Evolutionary conservation across 2,113 vertebrate genomes (phyloP), one percentile per base, ranked within the genome.

Genomic region (Sylvilagus bachmani): DNA sequence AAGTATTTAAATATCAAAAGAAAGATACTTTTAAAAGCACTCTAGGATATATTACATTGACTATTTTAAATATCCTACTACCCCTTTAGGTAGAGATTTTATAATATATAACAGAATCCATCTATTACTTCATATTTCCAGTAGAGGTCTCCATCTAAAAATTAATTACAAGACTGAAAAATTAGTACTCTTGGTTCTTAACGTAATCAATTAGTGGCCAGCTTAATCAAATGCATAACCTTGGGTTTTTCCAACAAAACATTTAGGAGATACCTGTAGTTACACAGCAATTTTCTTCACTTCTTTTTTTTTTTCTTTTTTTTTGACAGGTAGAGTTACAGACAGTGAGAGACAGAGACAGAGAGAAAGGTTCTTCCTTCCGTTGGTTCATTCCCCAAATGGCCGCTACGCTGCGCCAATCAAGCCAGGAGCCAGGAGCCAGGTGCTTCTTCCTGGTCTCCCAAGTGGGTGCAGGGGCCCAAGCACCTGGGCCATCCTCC

Each of bases 121-220:
- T 71, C 70, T 94, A 94, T 96, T 97, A 71, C 95, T 93, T 97
- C 84, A 61, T 77, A 93, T 80, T 94, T 97, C 97, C 96, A 97
- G 97, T 93, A 97, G 96, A 97, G 97, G 96, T 96, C 96, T 97
- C 97, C 90, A 96, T 91, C 92, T 97, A 97, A 96, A 96, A 96
- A 83, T 93, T 91, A 93, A 96, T 89, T 91, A 84, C 25, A 64
- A 38, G 10, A 91, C 58, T 94, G 71, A 90, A 97, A 95, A 44
- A 44, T 44, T 7, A 44, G 44, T 7, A 44, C 44, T 44, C 44
- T 44, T 44, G 44, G 44, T 44, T 44, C 44, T 44, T 44, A 44
- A 44, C 7, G 44, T 44, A 53, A 69, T 38, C 8, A 66, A 55
- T 16, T 70, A 62, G 33, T 73, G 5, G n/a, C 14, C 36, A 94